phyloP scores from a whole-genome alignment of 2,113 vertebrate species.

The Chaetura pelagica region DNA sequence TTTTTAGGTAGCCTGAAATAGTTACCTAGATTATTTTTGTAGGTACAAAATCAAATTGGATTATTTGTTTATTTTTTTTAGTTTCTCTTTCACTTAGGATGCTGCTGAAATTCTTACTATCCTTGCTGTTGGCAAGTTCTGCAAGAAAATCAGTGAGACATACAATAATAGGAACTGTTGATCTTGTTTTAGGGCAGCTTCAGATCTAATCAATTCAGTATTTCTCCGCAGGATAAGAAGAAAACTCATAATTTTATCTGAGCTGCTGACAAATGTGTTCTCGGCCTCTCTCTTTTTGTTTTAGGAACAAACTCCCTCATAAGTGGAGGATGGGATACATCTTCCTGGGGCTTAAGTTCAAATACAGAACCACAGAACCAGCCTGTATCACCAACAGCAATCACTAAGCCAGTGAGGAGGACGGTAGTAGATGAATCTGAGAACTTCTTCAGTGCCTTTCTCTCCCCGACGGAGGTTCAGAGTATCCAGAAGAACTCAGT shows the following conservation, averaged over 20 bases:
- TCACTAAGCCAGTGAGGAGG: constrained; percentile 95
- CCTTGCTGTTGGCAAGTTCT: neutral
- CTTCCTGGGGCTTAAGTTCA: constrained; percentile 88
- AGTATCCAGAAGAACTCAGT: constrained; percentile 80
- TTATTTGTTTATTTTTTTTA: neutral
- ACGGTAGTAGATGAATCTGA: constrained; percentile 95
- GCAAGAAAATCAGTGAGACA: neutral
- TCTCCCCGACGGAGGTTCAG: constrained; percentile 82
- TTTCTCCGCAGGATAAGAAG: neutral
- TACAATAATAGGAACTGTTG: neutral
- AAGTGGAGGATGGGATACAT: constrained; percentile 92
- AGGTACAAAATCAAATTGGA: neutral
- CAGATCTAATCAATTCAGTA: neutral
- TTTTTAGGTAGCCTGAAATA: neutral
- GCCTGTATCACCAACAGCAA: constrained; percentile 85
- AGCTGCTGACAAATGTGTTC: neutral
- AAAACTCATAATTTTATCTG: neutral
- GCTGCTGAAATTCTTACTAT: neutral
- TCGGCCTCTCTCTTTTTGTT: neutral
- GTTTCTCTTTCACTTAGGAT: neutral
- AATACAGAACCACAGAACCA: constrained; percentile 76
- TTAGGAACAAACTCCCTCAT: constrained; percentile 79
- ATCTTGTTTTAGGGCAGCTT: neutral
- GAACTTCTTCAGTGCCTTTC: constrained; percentile 96
- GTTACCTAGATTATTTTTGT: neutral